These are phyloP conservation scores for Palythoa grandiflora DNA, from an alignment of 92 coral and sea anemone genomes.

Conservation along the genomic window DNA sequence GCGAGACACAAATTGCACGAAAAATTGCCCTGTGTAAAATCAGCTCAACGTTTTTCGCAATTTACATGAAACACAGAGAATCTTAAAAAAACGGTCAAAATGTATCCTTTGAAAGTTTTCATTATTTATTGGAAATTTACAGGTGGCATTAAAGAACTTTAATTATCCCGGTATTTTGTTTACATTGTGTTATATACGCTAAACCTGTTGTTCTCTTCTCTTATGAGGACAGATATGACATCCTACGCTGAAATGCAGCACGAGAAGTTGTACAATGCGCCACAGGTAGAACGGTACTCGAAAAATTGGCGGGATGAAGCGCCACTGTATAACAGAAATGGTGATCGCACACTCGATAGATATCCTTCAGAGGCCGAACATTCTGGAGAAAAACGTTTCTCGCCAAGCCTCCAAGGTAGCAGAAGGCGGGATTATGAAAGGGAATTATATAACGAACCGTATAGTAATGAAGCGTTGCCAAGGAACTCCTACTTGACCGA, in stretches of 20 bases:
- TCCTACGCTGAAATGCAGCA: slow-evolving; percentile 38
- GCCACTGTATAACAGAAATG: background rate
- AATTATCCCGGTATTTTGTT: background rate
- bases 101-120: background rate
- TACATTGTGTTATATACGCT: background rate
- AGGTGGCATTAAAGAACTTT: slow-evolving; percentile 16
- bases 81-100: background rate
- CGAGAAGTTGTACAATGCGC: slow-evolving; percentile 3
- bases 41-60: background rate
- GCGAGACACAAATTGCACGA: background rate
- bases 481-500: background rate
- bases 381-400: background rate
- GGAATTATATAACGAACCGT: background rate
- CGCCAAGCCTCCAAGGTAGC: background rate
- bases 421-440: slow-evolving; percentile 14
- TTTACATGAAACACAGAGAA: background rate
- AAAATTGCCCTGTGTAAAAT: background rate
- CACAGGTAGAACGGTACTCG: background rate
- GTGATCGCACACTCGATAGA: background rate
- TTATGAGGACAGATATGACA: slow-evolving; percentile 22
- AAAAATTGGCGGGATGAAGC: slow-evolving; percentile 27
- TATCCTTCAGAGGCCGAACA: background rate
- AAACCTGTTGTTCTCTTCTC: background rate
- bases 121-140: slow-evolving; percentile 21
- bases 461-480: background rate